A percentile compares a stretch with the other conserved stretches of the same genome.
Conservation (phyloP, 2,113 vertebrate genomes). For the Salvelinus alpinus region DNA sequence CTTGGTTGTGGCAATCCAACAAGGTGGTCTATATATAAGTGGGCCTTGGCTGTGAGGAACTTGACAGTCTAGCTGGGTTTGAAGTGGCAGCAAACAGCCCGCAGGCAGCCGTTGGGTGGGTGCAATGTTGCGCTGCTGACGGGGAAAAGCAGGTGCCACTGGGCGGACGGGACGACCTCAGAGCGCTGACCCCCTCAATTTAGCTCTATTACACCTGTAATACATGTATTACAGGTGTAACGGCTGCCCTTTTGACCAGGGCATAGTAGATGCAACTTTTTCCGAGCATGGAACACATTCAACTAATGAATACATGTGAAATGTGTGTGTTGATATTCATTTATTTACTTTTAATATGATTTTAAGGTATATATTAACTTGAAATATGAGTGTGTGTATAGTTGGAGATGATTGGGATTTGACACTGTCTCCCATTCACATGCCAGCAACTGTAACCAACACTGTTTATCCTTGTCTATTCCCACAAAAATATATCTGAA, state of each 20-base stretch:
- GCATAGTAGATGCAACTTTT: background rate
- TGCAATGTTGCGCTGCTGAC: conserved; percentile 25
- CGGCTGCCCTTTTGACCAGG: background rate
- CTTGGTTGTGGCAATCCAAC: conserved; percentile 6
- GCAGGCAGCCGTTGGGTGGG: background rate
- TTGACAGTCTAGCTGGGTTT: background rate
- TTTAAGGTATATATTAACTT: background rate
- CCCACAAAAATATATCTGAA: conserved; percentile 36
- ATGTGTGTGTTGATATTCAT: background rate
- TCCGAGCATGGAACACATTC: background rate
- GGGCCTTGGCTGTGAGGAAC: background rate
- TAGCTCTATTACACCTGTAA: conserved; percentile 10
- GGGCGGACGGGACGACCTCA: conserved; percentile 26
- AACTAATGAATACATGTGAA: background rate
- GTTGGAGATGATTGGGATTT: conserved; percentile 54
- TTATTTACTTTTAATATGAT: background rate
- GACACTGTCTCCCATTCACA: conserved; percentile 50
- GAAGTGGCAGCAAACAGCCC: background rate
- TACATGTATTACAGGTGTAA: background rate
- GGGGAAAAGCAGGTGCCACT: conserved; percentile 43
- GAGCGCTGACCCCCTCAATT: conserved; percentile 41
- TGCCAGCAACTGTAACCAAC: conserved; percentile 34
- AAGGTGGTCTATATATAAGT: conserved; percentile 11
- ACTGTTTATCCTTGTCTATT: conserved; percentile 48
- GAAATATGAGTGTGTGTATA: conserved; percentile 32